A percentile compares a stretch with the other conserved stretches of the same genome.
Evolutionary conservation across 2,113 vertebrate genomes (phyloP).

Genomic region (Rhadina sibilatrix): DNA sequence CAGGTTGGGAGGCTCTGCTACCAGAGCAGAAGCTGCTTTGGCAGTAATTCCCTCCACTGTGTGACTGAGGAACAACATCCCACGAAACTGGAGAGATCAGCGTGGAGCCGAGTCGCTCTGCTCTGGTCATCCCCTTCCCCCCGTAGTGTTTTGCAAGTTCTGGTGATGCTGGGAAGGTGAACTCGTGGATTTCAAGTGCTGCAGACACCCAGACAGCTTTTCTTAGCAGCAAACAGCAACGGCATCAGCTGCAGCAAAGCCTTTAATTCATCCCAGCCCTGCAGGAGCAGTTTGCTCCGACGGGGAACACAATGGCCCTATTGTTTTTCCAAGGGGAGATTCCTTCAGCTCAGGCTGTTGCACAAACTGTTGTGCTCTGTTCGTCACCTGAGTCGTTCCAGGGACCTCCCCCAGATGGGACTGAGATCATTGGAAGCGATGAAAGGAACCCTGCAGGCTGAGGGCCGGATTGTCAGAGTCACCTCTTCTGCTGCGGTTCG

Average conservation of each 20-base stretch:
- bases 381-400: slow-evolving; percentile 9
- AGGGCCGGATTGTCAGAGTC: not conserved
- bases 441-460: not conserved
- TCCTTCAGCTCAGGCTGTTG: not conserved
- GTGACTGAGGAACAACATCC: not conserved
- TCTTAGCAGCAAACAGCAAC: not conserved
- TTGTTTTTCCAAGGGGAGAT: slow-evolving; percentile 21
- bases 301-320: not conserved
- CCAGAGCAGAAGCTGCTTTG: not conserved
- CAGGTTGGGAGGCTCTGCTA: not conserved
- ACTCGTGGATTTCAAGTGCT: fast-evolving
- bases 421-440: not conserved
- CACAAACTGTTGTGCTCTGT: not conserved
- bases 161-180: not conserved
- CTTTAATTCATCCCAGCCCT: slow-evolving; percentile 13
- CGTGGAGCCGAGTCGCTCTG: not conserved
- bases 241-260: not conserved
- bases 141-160: not conserved
- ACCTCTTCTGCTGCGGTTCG: not conserved
- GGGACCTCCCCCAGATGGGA: not conserved
- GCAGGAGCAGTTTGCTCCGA: not conserved
- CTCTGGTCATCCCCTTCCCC: not conserved
- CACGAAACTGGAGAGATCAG: not conserved
- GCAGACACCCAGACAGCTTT: not conserved
- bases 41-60: fast-evolving